Percentiles rank a stretch among this genome's conserved stretches.
phyloP scores from a whole-genome alignment of 1,140 invertebrate species.

The Drosophila tropicalis region DNA sequence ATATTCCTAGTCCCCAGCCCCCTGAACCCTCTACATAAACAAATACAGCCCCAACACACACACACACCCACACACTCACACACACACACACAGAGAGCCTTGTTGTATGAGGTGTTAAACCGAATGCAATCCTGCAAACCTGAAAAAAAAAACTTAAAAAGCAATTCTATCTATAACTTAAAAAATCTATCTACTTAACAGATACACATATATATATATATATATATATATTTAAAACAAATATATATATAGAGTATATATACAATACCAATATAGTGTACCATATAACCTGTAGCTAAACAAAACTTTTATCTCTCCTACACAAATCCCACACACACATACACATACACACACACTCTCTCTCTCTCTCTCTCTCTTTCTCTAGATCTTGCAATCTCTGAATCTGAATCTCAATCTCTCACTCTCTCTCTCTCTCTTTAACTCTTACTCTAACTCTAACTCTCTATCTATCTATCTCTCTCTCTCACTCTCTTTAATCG shows the following conservation, averaged over 20 bases:
- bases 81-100: conserved; percentile 65
- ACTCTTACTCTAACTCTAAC: conserved; percentile 26
- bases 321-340: conserved; percentile 29
- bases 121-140: conserved; percentile 66
- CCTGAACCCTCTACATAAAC: conserved; percentile 26
- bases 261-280: conserved; percentile 55
- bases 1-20: conserved; percentile 53
- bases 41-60: conserved; percentile 29
- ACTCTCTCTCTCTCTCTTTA: conserved; percentile 46
- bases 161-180: conserved; percentile 67
- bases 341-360: conserved; percentile 26
- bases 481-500: conserved; percentile 62
- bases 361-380: conserved; percentile 35
- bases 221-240: conserved; percentile 38
- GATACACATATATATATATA: conserved; percentile 53
- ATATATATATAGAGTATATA: conserved; percentile 50
- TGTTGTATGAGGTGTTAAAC: conserved; percentile 65
- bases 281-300: conserved; percentile 73
- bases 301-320: conserved; percentile 66
- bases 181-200: conserved; percentile 59
- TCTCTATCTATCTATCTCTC: conserved; percentile 13
- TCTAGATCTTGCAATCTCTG: conserved; percentile 9
- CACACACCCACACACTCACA: conserved; percentile 19
- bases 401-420: conserved; percentile 38
- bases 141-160: conserved; percentile 58